These are phyloP conservation scores for Metacarcinus magister DNA, from an alignment of 2,888 invertebrate species.

Conservation along the genomic window DNA sequence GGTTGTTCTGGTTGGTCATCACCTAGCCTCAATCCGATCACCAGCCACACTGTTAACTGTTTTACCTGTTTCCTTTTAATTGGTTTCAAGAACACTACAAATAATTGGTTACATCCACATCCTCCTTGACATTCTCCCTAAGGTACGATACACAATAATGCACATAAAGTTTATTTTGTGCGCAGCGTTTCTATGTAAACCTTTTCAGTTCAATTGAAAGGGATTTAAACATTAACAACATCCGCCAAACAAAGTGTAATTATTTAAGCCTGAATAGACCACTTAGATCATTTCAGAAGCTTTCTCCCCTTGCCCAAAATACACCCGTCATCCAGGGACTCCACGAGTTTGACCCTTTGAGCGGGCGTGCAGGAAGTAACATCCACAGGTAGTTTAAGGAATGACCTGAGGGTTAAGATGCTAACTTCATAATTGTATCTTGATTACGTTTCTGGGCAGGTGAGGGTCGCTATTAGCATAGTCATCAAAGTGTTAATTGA, in stretches of 20 bases:
- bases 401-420: conserved; percentile 22
- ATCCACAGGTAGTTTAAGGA: conserved; percentile 22
- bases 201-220: not conserved
- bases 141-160: too few species aligned
- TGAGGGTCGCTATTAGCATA: conserved; percentile 65
- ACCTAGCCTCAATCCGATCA: too few species aligned
- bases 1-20: too few species aligned
- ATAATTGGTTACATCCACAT: too few species aligned
- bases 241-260: not conserved
- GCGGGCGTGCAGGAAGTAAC: not conserved
- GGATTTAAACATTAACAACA: not conserved
- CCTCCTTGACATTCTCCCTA: too few species aligned
- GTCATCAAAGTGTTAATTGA: conserved; percentile 62
- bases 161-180: too few species aligned
- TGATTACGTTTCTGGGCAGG: conserved; percentile 70
- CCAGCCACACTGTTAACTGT: not conserved
- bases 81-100: too few species aligned
- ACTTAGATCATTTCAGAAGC: not conserved
- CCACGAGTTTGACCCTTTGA: not conserved
- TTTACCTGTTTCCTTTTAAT: conserved; percentile 33
- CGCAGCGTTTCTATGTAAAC: not conserved
- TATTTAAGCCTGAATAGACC: not conserved
- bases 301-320: not conserved
- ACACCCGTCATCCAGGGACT: not conserved
- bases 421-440: conserved; percentile 64